Evolutionary conservation across 2,888 invertebrate genomes (phyloP), one percentile per base, ranked within the genome.

Genomic region (Hyppa rectilinea): DNA sequence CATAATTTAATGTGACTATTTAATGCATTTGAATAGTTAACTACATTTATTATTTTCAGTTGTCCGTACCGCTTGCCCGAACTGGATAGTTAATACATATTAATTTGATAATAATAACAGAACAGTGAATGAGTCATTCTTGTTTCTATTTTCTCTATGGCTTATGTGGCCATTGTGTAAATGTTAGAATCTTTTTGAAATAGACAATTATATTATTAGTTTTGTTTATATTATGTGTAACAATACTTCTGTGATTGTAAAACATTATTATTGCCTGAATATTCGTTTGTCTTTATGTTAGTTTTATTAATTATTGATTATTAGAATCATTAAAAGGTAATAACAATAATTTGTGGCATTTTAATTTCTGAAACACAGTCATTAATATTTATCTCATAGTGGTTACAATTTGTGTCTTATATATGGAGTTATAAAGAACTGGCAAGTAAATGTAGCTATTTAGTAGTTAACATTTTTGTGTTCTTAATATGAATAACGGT

Each of bases 231-330:
- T 64, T 81, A 82, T 84, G 82, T 87, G 71, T 87, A 87, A 86
- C 87, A 88, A 88, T 87, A 90, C 88, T 91, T 88, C 92, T 92
- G 91, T 92, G 92, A 92, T 92, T 89, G 85, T 88, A 84, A 88
- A 88, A 88, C 85, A 87, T 87, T 87, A 88, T 89, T 89, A 88
- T 89, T 89, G 89, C 87, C 88, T 87, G 85, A 86, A 72, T 87
- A 85, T 86, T 88, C 76, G 83, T 87, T 88, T 88, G 85, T 84
- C 82, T 85, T 85, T 86, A 71, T 76, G 82, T 85, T 88, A 88
- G 84, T 86, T 88, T 87, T 84, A 81, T 85, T 85, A 59, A 76
- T 84, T 83, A 85, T 78, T 83, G 74, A 84, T 78, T 73, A 80
- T 82, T 83, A 73, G 79, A 78, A 83, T 83, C 81, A 79, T 84